A percentile compares a stretch with the other conserved stretches of the same genome.
These are phyloP conservation scores for Cebus imitator DNA, from an alignment of 2,113 vertebrate genomes.

Conservation along the genomic window DNA sequence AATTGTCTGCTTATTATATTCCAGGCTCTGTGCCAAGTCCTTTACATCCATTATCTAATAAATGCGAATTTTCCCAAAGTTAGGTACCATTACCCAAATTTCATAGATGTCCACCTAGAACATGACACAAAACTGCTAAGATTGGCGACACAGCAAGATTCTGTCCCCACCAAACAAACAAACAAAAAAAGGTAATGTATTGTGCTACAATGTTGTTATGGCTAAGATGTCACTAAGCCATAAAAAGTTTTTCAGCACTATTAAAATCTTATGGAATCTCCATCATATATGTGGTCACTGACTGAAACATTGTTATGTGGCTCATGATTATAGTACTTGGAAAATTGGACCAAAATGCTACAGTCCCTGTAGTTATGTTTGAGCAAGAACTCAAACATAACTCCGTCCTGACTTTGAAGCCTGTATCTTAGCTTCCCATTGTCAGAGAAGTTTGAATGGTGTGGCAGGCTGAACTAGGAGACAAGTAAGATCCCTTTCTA, in stretches of 20 bases:
- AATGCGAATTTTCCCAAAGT: background rate
- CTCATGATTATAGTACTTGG: background rate
- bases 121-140: background rate
- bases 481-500: background rate
- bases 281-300: background rate
- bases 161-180: no score
- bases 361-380: background rate
- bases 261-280: background rate
- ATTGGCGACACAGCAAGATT: background rate
- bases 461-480: background rate
- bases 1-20: background rate
- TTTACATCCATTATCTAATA: background rate
- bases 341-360: slow-evolving; percentile 4
- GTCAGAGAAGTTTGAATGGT: background rate
- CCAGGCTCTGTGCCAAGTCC: background rate
- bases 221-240: background rate
- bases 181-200: background rate
- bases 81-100: background rate
- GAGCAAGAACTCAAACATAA: background rate
- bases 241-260: background rate
- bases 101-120: background rate
- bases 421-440: background rate
- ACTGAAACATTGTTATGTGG: background rate
- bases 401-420: background rate
- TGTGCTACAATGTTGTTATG: background rate